Evolutionary conservation across 2,113 vertebrate genomes (phyloP).

Genomic region (Mixornis gularis): DNA sequence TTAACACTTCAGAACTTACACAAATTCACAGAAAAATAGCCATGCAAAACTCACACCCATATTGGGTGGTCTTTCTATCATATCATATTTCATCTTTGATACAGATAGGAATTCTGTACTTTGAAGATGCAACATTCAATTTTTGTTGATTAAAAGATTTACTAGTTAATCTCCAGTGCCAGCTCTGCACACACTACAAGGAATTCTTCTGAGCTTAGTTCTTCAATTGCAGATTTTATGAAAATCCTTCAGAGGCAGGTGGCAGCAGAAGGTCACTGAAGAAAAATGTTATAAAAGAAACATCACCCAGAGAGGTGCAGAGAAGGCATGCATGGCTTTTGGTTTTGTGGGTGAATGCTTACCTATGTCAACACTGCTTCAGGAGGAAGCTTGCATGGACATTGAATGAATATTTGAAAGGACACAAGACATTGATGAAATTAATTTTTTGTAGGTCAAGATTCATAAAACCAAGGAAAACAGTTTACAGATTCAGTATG

Average conservation of each 20-base stretch:
- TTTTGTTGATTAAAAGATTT: background rate
- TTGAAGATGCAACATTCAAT: background rate
- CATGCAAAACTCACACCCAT: background rate
- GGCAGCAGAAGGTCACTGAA: background rate
- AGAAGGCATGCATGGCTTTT: background rate
- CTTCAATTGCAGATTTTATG: background rate
- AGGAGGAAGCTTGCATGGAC: background rate
- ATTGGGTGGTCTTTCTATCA: background rate
- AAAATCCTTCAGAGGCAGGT: background rate
- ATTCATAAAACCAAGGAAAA: background rate
- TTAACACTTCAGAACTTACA: background rate
- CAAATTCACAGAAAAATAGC: background rate
- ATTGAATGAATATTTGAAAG: background rate
- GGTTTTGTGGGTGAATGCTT: background rate
- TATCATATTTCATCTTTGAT: background rate
- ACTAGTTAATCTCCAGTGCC: background rate
- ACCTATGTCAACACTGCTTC: background rate
- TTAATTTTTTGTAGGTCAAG: background rate
- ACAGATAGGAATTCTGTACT: background rate
- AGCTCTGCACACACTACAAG: background rate
- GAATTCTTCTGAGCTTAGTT: background rate
- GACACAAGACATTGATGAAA: background rate
- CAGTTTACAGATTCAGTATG: background rate
- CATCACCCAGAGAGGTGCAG: background rate
- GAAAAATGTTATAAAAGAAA: background rate